A percentile compares a stretch with the other conserved stretches of the same genome.
These are phyloP conservation scores for Campaea margaritaria DNA, from an alignment of 2,888 invertebrate genomes.

Conservation along the genomic window DNA sequence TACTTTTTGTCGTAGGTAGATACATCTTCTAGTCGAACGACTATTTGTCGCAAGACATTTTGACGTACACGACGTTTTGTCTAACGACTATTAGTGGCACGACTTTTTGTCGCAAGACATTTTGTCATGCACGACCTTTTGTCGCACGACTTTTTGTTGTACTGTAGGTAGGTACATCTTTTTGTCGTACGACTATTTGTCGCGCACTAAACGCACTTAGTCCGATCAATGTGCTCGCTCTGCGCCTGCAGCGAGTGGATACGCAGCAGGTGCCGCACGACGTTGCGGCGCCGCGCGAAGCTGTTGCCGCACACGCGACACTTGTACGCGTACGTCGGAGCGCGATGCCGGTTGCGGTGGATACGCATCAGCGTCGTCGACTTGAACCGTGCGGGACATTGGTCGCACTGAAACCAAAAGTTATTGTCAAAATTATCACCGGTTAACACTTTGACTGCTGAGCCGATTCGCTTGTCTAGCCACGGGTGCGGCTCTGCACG, in stretches of 20 bases:
- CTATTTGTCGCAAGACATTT: neutral
- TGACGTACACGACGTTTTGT: neutral
- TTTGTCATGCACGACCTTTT: neutral
- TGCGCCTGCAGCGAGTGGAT: constrained; percentile 63
- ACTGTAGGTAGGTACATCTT: no score
- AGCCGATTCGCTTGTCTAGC: no score
- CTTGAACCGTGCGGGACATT: constrained; percentile 70
- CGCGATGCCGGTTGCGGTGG: constrained; percentile 66
- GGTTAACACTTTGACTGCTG: no score
- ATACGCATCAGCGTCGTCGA: constrained; percentile 73
- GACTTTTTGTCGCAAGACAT: neutral
- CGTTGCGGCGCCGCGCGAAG: constrained; percentile 72
- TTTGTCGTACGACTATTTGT: neutral
- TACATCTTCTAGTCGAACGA: no score
- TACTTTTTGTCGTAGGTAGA: no score
- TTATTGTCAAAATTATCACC: no score
- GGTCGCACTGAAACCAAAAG: constrained; percentile 69
- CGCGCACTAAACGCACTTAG: constrained; percentile 40
- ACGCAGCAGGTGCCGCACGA: constrained; percentile 63
- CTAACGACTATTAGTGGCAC: neutral
- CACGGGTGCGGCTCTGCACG: no score
- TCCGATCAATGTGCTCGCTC: constrained; percentile 56
- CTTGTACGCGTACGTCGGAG: constrained; percentile 61
- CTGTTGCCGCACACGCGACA: constrained; percentile 61
- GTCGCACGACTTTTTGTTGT: neutral